Conservation (phyloP, 2,797 vertebrate species). For the Lates japonicus region DNA sequence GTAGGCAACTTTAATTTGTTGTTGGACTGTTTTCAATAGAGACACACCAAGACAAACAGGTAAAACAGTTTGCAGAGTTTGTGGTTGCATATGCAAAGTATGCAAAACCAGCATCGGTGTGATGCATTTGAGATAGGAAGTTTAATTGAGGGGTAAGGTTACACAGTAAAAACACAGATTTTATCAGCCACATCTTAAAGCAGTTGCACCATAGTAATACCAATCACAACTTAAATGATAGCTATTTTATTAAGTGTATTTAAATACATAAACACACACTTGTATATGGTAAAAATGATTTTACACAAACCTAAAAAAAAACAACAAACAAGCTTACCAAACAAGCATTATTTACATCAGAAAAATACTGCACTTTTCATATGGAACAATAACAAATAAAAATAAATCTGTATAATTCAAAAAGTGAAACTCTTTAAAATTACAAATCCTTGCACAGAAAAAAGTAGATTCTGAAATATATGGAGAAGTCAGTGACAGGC, state of each 20-base stretch:
- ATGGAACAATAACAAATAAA: slow-evolving; percentile 76
- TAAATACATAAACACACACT: slow-evolving; percentile 85
- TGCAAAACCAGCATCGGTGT: background rate
- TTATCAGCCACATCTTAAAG: background rate
- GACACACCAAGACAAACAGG: slow-evolving; percentile 14
- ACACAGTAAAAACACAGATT: background rate
- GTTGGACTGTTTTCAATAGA: background rate
- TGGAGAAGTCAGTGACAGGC: slow-evolving; percentile 51
- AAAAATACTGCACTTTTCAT: slow-evolving; percentile 85
- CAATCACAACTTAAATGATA: slow-evolving; percentile 44
- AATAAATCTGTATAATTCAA: slow-evolving; percentile 72
- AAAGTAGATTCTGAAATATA: slow-evolving; percentile 27
- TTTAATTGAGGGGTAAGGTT: background rate
- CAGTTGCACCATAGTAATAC: slow-evolving; percentile 24
- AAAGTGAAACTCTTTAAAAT: slow-evolving; percentile 70
- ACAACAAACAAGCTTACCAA: slow-evolving; percentile 78
- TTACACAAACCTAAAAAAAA: slow-evolving; percentile 76
- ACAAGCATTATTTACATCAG: slow-evolving; percentile 85
- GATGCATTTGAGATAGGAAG: background rate
- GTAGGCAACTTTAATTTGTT: slow-evolving; percentile 20
- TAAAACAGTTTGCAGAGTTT: slow-evolving; percentile 2
- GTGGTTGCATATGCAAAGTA: background rate
- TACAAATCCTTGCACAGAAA: slow-evolving; percentile 53
- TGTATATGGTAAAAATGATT: slow-evolving; percentile 82
- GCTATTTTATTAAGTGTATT: slow-evolving; percentile 85